Evolutionary conservation across 2,888 invertebrate genomes (phyloP).

Genomic region (Steromphala cineraria): DNA sequence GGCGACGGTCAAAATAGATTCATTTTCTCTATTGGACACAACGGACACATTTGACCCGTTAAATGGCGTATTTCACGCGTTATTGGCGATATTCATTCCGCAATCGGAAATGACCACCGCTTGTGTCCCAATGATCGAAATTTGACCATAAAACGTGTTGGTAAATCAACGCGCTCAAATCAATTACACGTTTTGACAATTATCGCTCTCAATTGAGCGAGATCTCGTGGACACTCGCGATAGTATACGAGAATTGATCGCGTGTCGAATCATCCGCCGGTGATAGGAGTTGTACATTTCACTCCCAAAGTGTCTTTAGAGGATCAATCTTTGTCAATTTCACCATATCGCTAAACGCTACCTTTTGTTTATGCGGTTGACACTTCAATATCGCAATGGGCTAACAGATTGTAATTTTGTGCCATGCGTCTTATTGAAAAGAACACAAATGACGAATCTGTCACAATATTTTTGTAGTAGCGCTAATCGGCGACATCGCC

Average conservation of each 20-base stretch:
- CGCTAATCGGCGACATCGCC: too few relatives aligned
- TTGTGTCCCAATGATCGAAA: not conserved
- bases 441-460: not conserved
- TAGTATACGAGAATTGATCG: not conserved
- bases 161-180: not conserved
- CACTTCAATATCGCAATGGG: not conserved
- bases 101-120: not conserved
- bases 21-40: not conserved
- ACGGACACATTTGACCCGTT: not conserved
- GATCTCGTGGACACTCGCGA: not conserved
- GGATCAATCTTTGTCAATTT: not conserved
- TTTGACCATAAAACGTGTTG: slow-evolving; percentile 10
- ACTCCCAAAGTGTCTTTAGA: not conserved
- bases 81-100: not conserved
- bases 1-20: not conserved
- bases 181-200: slow-evolving; percentile 10
- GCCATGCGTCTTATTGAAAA: not conserved
- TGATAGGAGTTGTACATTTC: not conserved
- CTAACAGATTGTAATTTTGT: not conserved
- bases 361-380: not conserved
- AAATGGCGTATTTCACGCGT: not conserved
- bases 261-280: not conserved
- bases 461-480: too few relatives aligned
- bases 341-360: not conserved
- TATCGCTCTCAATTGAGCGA: not conserved